phyloP scores from a whole-genome alignment of 2,797 vertebrate genomes.

The Yasuhikotakia modesta region DNA sequence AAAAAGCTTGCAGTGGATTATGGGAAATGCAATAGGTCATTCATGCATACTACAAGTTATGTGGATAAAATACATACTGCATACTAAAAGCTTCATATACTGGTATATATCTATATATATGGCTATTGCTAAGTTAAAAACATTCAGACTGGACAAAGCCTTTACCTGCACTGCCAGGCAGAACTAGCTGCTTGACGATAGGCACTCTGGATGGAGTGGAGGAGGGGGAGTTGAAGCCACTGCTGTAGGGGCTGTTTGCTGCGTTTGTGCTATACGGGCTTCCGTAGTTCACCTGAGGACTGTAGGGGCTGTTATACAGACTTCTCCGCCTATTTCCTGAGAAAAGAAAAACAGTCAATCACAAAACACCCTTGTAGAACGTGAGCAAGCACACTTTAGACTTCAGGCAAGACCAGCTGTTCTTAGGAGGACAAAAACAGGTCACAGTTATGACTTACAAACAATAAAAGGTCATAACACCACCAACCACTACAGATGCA shows the following conservation, averaged over 20 bases:
- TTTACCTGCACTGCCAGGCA: constrained; percentile 88
- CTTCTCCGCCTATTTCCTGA: constrained; percentile 90
- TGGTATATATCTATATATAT: too few relatives aligned
- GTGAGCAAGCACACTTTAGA: neutral
- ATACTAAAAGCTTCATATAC: too few relatives aligned
- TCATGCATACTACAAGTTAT: too few relatives aligned
- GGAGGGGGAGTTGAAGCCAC: constrained; percentile 94
- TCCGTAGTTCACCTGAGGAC: constrained; percentile 78
- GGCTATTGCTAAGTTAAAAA: neutral
- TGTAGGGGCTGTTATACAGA: constrained; percentile 89
- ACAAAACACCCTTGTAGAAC: neutral
- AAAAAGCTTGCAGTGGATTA: too few relatives aligned
- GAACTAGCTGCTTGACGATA: constrained; percentile 88
- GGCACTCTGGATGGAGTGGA: constrained; percentile 90
- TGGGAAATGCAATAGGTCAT: neutral
- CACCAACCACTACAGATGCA: constrained; percentile 12
- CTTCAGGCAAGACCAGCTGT: too few relatives aligned
- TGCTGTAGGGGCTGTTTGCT: constrained; percentile 91
- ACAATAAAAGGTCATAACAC: neutral
- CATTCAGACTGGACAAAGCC: neutral
- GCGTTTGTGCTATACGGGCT: constrained; percentile 90
- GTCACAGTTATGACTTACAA: neutral
- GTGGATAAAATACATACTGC: too few relatives aligned
- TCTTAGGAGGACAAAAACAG: neutral
- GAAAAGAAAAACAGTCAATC: neutral